Conservation (phyloP, 2,888 invertebrate genomes). For the Synanthedon andrenaeformis region DNA sequence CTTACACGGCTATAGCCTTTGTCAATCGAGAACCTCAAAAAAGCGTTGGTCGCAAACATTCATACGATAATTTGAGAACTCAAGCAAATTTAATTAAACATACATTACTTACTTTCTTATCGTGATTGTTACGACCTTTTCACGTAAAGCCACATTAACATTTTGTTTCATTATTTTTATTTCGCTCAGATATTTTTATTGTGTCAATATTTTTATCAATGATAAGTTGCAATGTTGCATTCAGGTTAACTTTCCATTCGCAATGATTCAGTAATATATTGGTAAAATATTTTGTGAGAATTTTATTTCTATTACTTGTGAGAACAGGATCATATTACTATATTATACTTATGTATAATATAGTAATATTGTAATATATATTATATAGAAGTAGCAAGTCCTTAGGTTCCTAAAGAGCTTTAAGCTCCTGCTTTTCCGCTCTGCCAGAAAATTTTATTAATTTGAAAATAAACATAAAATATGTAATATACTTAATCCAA, state of each 20-base stretch:
- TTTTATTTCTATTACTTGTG: background rate
- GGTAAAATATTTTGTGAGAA: background rate
- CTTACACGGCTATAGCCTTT: too few relatives aligned
- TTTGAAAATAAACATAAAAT: too few relatives aligned
- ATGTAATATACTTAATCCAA: too few relatives aligned
- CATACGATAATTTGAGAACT: conserved; percentile 2
- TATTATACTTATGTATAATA: too few relatives aligned
- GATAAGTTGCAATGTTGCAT: background rate
- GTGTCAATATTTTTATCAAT: background rate
- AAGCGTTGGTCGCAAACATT: too few relatives aligned
- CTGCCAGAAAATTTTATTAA: too few relatives aligned
- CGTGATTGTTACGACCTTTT: conserved; percentile 28
- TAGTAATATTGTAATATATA: too few relatives aligned
- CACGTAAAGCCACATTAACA: conserved; percentile 26
- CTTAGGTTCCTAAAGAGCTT: too few relatives aligned
- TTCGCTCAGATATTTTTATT: conserved; percentile 2
- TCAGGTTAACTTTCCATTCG: conserved; percentile 10
- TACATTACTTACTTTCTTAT: conserved; percentile 25
- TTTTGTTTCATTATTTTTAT: conserved; percentile 30
- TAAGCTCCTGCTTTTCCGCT: too few relatives aligned
- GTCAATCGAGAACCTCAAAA: too few relatives aligned
- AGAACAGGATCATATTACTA: too few relatives aligned
- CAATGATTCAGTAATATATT: conserved; percentile 9
- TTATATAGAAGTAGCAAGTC: too few relatives aligned
- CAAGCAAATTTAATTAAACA: conserved; percentile 15